Conservation (phyloP, 2,888 invertebrate genomes). For the Hypena proboscidalis region DNA sequence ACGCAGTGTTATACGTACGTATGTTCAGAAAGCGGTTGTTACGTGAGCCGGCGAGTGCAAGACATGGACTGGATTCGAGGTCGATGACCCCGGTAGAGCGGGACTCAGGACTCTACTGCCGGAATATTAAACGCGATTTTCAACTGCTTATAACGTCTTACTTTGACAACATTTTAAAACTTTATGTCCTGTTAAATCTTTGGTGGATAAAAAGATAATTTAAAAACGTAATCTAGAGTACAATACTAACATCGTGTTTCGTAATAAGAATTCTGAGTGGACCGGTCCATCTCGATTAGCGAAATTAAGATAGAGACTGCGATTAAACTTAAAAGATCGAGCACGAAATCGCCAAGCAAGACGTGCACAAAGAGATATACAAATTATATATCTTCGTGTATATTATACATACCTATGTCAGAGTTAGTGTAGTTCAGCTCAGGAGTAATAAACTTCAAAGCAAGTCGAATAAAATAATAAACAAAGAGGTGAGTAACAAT, state of each 20-base stretch:
- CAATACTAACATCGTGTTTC: not conserved
- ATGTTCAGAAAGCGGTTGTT: conserved; percentile 76
- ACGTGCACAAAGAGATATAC: too few species aligned
- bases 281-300: not conserved
- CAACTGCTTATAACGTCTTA: conserved; percentile 36
- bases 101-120: conserved; percentile 79
- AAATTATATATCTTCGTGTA: too few species aligned
- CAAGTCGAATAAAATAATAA: conserved; percentile 41
- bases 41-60: conserved; percentile 78
- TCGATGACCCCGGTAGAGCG: conserved; percentile 74
- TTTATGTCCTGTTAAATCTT: too few species aligned
- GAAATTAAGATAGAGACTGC: not conserved
- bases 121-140: conserved; percentile 68
- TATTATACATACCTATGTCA: too few species aligned
- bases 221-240: too few species aligned
- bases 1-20: conserved; percentile 43
- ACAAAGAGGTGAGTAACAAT: conserved; percentile 48
- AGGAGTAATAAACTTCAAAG: conserved; percentile 16
- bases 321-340: not conserved
- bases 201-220: too few species aligned
- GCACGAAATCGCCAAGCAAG: conserved; percentile 1
- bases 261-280: conserved; percentile 1
- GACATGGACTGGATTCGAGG: conserved; percentile 81
- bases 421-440: not conserved
- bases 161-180: conserved; percentile 26